Conservation (phyloP, 92 coral and sea anemone genomes). For the Porites rus region DNA sequence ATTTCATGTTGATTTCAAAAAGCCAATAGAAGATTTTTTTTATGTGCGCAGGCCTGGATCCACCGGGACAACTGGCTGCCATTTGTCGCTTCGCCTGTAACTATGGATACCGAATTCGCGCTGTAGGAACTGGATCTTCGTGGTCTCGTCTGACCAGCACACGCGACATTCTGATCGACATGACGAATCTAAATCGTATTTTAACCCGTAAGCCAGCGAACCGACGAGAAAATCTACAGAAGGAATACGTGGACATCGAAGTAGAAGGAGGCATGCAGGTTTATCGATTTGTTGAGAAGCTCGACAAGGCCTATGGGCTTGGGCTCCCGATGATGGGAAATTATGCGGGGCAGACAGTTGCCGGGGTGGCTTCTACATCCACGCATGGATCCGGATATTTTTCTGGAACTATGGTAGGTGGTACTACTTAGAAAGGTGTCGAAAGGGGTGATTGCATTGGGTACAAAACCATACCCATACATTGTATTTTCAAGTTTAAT, state of each 20-base stretch:
- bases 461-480: too few relatives aligned
- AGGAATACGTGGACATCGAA: slow-evolving; percentile 76
- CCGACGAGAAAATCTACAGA: slow-evolving; percentile 53
- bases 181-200: slow-evolving; percentile 70
- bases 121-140: slow-evolving; percentile 84
- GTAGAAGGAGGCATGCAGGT: slow-evolving; percentile 82
- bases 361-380: slow-evolving; percentile 73
- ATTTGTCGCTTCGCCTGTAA: slow-evolving; percentile 73
- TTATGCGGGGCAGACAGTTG: slow-evolving; percentile 84
- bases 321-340: slow-evolving; percentile 75
- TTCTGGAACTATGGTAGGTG: slow-evolving; percentile 71
- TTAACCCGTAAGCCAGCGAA: slow-evolving; percentile 61
- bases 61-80: slow-evolving; percentile 71
- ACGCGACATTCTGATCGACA: slow-evolving; percentile 82
- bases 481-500: too few relatives aligned
- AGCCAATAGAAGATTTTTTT: too few relatives aligned
- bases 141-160: slow-evolving; percentile 79
- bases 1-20: too few relatives aligned
- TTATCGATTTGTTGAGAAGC: slow-evolving; percentile 56
- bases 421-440: neutral
- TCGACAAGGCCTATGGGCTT: slow-evolving; percentile 69
- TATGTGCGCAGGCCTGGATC: slow-evolving; percentile 6
- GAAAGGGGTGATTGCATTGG: too few relatives aligned
- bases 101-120: slow-evolving; percentile 68
- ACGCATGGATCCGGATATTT: slow-evolving; percentile 81